Evolutionary conservation across 2,888 invertebrate genomes (phyloP), one percentile per base, ranked within the genome.

Genomic region (Harpagoxenus sublaevis): DNA sequence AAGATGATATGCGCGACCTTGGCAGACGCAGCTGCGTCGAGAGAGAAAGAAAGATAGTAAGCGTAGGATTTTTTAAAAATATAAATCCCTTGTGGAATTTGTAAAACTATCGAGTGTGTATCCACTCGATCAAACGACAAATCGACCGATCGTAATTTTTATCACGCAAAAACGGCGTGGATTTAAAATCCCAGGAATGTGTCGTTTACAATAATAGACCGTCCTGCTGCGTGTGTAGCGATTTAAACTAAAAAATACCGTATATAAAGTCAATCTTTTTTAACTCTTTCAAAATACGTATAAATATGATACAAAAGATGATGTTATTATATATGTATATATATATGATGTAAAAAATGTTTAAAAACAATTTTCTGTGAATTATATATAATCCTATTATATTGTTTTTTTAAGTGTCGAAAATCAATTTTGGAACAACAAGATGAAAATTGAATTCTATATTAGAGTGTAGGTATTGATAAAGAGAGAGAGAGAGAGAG

Each of bases 201-300:
- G 45, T 48, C 45, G 45, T 63, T 63, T 48, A 35, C 48, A 65
- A 63, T 53, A 65, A 77, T 65, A 77, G 28, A 65, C 23, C 71
- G 28, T 18, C 23, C 39, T 10, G 3, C 18, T 18, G 28, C n/a
- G 57, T 31, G 35, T 0, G 31, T 63, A 62, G 23, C 15, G 35
- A 75, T 75, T 75, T 75, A 63, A 63, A 48, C 45, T 75, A 63
- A 63, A 63, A 74, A 45, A 74, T 62, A 66, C 8, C n/a, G 2
- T 31, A n/a, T n/a, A 60, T 65, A 63, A 55, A 42, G 18, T 12
- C 18, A 18, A 39, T 9, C 53, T 39, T 42, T 68, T 74, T 74
- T 31, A 62, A 31, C 18, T 31, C 42, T 74, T 45, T 18, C n/a
- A 28, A 62, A 31, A 62, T 62, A 31, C 12, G 6, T 18, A 60